Conservation (phyloP, 2,113 vertebrate species). For the Hippocampus comes region DNA sequence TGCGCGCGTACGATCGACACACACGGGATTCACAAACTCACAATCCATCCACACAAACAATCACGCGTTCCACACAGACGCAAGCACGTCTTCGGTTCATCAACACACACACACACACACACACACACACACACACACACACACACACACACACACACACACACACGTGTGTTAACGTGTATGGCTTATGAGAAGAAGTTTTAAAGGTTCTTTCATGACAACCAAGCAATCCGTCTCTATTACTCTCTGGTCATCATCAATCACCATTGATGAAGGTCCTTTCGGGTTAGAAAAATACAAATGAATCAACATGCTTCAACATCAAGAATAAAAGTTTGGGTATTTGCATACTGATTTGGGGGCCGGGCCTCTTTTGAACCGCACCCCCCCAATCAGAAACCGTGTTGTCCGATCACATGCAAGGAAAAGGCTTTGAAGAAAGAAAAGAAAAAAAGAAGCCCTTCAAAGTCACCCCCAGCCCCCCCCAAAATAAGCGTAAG, state of each 20-base stretch:
- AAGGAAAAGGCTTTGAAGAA: constrained; percentile 9
- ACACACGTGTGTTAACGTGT: constrained; percentile 11
- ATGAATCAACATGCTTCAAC: constrained; percentile 4
- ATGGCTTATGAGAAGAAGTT: background rate
- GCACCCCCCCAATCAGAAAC: constrained; percentile 13
- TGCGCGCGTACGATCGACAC: background rate
- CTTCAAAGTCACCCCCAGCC: constrained; percentile 35
- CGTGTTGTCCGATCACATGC: constrained; percentile 18
- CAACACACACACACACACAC: background rate
- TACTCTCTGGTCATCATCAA: constrained; percentile 28
- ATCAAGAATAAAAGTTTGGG: background rate
- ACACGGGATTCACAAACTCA: background rate
- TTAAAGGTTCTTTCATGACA: background rate
- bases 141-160: background rate
- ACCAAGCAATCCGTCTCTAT: constrained; percentile 48
- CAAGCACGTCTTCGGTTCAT: no score
- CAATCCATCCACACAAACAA: background rate
- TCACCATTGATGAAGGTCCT: constrained; percentile 7
- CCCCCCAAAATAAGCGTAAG: constrained; percentile 12
- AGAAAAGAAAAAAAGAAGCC: constrained; percentile 38
- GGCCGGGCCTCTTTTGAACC: constrained; percentile 19
- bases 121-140: background rate
- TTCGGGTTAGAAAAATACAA: constrained; percentile 62
- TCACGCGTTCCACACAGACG: no score
- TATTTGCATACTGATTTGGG: constrained; percentile 2